Evolutionary conservation across 2,797 vertebrate species (phyloP).

Genomic region (Falco rusticolus): DNA sequence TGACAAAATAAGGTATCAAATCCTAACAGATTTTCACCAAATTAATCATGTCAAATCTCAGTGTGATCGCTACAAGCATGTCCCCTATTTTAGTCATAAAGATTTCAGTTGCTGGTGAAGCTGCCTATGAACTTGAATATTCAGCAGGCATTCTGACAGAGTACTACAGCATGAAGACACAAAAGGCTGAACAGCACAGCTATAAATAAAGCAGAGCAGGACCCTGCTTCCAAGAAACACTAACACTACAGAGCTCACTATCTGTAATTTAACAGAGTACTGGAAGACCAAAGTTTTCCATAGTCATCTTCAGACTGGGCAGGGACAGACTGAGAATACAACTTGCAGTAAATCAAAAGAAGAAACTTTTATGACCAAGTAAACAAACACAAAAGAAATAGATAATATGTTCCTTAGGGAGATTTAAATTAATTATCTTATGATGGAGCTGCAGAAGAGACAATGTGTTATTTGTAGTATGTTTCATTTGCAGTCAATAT

Average conservation of each 20-base stretch:
- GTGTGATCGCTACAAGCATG: background rate
- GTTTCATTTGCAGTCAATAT: background rate
- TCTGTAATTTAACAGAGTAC: background rate
- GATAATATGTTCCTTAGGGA: background rate
- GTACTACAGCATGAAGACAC: background rate
- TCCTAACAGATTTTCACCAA: background rate
- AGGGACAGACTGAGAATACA: background rate
- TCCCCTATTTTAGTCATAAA: background rate
- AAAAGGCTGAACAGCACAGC: slow-evolving; percentile 13
- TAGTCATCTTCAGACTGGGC: background rate
- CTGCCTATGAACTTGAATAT: background rate
- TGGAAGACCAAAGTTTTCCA: background rate
- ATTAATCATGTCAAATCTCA: background rate
- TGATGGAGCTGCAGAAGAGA: background rate
- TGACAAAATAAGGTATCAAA: background rate
- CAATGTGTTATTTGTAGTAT: accelerated
- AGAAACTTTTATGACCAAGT: background rate
- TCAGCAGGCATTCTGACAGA: background rate
- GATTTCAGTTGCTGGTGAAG: background rate
- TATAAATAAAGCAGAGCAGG: slow-evolving; percentile 6
- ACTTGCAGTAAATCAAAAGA: background rate
- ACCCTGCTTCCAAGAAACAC: slow-evolving; percentile 2
- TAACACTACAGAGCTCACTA: background rate
- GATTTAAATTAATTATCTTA: background rate
- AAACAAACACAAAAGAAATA: background rate